phyloP scores from a whole-genome alignment of 2,113 vertebrate species.

The Camelus dromedarius region DNA sequence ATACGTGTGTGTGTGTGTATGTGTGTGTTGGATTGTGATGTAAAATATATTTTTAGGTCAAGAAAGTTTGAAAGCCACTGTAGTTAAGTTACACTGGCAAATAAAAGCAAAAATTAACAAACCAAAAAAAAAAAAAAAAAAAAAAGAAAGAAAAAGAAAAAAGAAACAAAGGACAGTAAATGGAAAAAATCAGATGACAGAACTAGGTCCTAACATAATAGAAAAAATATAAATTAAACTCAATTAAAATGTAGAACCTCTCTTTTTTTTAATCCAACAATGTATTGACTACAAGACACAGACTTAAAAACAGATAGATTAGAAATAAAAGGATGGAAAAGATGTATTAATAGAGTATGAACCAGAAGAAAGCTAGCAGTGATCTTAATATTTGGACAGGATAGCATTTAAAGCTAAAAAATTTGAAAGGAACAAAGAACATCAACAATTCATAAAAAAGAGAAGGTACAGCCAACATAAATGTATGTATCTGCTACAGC shows the following conservation, averaged over 20 bases:
- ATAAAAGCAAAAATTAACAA: too few relatives aligned
- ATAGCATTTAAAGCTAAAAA: slow-evolving; percentile 16
- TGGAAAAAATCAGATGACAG: neutral
- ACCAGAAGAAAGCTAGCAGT: neutral
- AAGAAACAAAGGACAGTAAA: neutral
- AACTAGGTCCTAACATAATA: neutral
- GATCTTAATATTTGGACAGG: neutral
- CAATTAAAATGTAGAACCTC: neutral
- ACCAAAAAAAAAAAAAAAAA: too few relatives aligned
- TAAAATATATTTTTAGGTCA: too few relatives aligned
- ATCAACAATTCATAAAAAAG: neutral
- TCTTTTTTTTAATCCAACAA: neutral
- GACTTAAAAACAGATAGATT: neutral
- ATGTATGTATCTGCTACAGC: neutral
- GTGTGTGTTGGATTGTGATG: too few relatives aligned
- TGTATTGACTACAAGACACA: neutral
- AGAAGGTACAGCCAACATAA: neutral
- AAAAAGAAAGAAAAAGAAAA: neutral
- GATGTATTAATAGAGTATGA: neutral
- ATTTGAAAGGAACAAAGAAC: neutral
- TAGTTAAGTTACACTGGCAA: too few relatives aligned
- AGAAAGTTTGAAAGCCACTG: too few relatives aligned
- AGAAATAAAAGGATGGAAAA: neutral
- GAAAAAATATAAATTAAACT: slow-evolving; percentile 25
- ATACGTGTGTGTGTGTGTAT: too few relatives aligned